Conservation (phyloP, 2,888 invertebrate genomes). For the Margaritifera margaritifera region DNA sequence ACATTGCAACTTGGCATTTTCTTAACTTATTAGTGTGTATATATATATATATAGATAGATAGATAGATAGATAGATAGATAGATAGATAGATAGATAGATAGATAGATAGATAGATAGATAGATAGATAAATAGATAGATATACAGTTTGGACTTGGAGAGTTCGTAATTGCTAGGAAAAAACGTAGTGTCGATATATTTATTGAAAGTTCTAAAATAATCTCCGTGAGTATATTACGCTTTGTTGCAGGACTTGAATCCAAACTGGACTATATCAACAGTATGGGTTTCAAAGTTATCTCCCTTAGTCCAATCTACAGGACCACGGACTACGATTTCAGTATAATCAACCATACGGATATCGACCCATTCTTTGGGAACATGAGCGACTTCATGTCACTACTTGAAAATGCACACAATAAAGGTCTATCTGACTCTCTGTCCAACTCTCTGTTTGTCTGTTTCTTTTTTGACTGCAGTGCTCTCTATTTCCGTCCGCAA, state of each 20-base stretch:
- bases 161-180: not conserved
- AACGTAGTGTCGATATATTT: not conserved
- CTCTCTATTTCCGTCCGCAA: too few relatives aligned
- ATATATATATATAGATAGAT: too few relatives aligned
- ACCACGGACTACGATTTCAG: conserved; percentile 80
- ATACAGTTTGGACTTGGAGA: too few relatives aligned
- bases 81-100: too few relatives aligned
- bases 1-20: too few relatives aligned
- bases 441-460: too few relatives aligned
- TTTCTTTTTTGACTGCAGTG: too few relatives aligned
- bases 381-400: conserved; percentile 79
- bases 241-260: conserved; percentile 51
- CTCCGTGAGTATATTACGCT: not conserved
- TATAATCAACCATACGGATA: conserved; percentile 83
- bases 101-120: too few relatives aligned
- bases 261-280: conserved; percentile 62
- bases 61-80: too few relatives aligned
- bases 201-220: not conserved
- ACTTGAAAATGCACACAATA: conserved; percentile 59
- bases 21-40: too few relatives aligned
- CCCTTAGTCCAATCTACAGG: conserved; percentile 61
- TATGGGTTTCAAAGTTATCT: conserved; percentile 60
- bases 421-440: conserved; percentile 57
- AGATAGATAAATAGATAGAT: too few relatives aligned
- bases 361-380: conserved; percentile 84